Conservation (phyloP, 2,888 invertebrate species). For the Gasteruption jaculator region DNA sequence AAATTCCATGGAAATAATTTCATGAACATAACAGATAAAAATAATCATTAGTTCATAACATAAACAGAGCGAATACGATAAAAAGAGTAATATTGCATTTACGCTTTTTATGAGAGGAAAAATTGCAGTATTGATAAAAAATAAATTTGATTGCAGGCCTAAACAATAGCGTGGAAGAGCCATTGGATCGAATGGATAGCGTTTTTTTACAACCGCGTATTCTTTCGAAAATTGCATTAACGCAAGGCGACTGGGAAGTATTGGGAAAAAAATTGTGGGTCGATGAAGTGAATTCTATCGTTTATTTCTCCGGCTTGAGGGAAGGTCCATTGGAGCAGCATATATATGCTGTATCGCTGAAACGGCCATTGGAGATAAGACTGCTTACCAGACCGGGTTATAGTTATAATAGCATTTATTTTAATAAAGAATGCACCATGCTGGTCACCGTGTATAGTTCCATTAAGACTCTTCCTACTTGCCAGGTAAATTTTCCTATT, state of each 20-base stretch:
- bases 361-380: constrained; percentile 67
- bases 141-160: constrained; percentile 50
- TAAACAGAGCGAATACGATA: background rate
- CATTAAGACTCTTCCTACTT: constrained; percentile 74
- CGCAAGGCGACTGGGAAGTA: constrained; percentile 92
- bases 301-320: constrained; percentile 87
- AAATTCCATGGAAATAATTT: no score
- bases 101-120: constrained; percentile 3
- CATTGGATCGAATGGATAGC: constrained; percentile 54
- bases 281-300: constrained; percentile 70
- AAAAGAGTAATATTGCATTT: background rate
- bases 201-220: constrained; percentile 60
- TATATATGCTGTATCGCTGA: constrained; percentile 77
- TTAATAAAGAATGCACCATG: constrained; percentile 68
- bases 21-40: no score
- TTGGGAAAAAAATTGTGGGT: constrained; percentile 84
- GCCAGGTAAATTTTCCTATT: constrained; percentile 52
- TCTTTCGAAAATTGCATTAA: constrained; percentile 69
- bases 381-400: constrained; percentile 78
- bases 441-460: constrained; percentile 82
- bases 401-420: constrained; percentile 64
- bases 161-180: constrained; percentile 57
- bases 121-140: background rate
- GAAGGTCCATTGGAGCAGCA: constrained; percentile 92
- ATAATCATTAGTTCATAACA: background rate